These are phyloP conservation scores for Bombyx huttoni DNA, from an alignment of 2,888 invertebrate genomes.

Conservation along the genomic window DNA sequence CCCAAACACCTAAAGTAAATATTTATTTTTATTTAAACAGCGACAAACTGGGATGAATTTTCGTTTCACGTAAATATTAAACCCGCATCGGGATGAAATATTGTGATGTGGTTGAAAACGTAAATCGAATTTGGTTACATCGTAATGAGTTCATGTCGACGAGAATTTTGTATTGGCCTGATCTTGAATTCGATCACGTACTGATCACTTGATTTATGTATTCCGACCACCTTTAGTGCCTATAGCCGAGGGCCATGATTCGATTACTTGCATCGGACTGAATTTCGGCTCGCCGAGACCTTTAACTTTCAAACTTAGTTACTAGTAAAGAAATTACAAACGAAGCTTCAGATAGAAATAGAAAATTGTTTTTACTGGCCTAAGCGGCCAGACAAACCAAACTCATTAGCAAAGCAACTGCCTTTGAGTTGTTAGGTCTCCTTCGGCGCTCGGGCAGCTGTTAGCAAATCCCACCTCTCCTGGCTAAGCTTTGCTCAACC, in stretches of 20 bases:
- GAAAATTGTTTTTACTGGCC: too few species aligned
- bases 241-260: constrained; percentile 44
- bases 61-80: constrained; percentile 36
- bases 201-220: constrained; percentile 60
- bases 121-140: constrained; percentile 67
- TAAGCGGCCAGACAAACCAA: not conserved
- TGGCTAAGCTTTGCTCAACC: too few species aligned
- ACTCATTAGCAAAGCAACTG: too few species aligned
- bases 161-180: constrained; percentile 50
- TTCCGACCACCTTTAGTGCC: constrained; percentile 48
- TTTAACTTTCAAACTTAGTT: constrained; percentile 32
- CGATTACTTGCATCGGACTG: constrained; percentile 45
- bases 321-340: constrained; percentile 13
- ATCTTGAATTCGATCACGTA: constrained; percentile 67
- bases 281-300: constrained; percentile 34
- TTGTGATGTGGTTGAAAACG: constrained; percentile 51
- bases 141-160: constrained; percentile 63
- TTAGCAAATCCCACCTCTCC: too few species aligned
- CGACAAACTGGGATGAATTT: constrained; percentile 27
- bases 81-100: constrained; percentile 46
- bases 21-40: constrained; percentile 35
- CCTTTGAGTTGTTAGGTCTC: too few species aligned
- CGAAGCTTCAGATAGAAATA: constrained; percentile 11
- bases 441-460: too few species aligned
- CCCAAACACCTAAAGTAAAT: constrained; percentile 21